Conservation (phyloP, 2,888 invertebrate genomes). For the Drosophila acutilabella region DNA sequence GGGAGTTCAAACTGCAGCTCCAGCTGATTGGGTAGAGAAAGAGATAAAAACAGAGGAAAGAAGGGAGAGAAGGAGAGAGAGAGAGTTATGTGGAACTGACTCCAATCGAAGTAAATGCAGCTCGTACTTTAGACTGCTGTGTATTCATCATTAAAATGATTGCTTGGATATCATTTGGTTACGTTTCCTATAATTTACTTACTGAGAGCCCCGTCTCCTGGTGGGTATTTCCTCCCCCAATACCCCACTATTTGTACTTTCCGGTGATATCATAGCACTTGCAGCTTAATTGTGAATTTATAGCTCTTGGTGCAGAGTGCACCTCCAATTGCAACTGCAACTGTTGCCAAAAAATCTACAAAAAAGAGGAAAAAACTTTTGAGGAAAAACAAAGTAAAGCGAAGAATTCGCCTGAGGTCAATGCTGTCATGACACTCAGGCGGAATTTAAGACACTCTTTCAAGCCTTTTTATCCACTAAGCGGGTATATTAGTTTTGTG, state of each 20-base stretch:
- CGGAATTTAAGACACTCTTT: conserved; percentile 30
- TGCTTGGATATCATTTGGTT: conserved; percentile 49
- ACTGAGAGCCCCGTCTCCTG: background rate
- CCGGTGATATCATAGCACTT: conserved; percentile 16
- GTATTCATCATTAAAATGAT: conserved; percentile 55
- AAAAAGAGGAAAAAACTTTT: background rate
- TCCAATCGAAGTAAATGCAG: background rate
- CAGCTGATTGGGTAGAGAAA: background rate
- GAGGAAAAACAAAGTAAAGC: background rate
- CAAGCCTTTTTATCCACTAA: background rate
- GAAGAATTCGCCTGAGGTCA: conserved; percentile 66
- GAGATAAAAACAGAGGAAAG: too few relatives aligned
- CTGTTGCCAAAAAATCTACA: conserved; percentile 42
- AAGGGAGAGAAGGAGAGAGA: too few relatives aligned
- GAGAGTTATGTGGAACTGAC: background rate
- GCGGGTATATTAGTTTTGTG: background rate
- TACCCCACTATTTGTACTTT: background rate
- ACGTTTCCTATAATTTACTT: conserved; percentile 47
- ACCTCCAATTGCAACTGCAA: conserved; percentile 42
- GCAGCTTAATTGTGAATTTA: conserved; percentile 46
- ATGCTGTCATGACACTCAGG: conserved; percentile 70
- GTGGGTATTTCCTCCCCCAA: background rate
- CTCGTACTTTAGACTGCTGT: conserved; percentile 21
- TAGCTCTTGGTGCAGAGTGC: conserved; percentile 19
- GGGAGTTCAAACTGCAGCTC: background rate